Conservation (phyloP, 2,797 vertebrate genomes). For the Centroberyx gerrardi region DNA sequence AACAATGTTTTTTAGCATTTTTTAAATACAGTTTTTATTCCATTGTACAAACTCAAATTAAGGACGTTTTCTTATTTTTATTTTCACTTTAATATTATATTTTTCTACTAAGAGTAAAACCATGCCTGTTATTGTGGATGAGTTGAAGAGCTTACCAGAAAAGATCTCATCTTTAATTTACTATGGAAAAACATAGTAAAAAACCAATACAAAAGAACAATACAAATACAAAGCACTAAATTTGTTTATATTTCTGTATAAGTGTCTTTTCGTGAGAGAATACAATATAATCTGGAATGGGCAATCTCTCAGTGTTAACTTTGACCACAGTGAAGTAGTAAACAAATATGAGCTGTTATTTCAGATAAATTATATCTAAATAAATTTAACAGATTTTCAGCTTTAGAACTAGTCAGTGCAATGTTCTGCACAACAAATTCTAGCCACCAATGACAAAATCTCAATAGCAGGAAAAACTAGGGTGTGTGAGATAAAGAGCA, state of each 20-base stretch:
- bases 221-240: background rate
- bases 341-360: too few relatives aligned
- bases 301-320: too few relatives aligned
- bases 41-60: background rate
- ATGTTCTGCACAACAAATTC: too few relatives aligned
- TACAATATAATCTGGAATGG: too few relatives aligned
- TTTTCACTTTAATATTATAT: background rate
- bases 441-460: background rate
- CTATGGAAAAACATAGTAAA: background rate
- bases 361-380: too few relatives aligned
- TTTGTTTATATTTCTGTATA: background rate
- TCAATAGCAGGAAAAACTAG: background rate
- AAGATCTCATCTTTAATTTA: background rate
- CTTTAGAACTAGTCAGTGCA: too few relatives aligned
- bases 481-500: background rate
- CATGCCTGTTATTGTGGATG: background rate
- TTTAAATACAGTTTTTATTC: background rate
- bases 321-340: too few relatives aligned
- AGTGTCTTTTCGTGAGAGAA: background rate
- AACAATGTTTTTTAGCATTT: too few relatives aligned
- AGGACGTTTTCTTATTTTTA: background rate
- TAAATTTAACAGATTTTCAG: too few relatives aligned
- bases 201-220: background rate
- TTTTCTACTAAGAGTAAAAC: background rate
- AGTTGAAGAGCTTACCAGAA: background rate